Conservation (phyloP, 2,113 vertebrate genomes). For the Origma solitaria region DNA sequence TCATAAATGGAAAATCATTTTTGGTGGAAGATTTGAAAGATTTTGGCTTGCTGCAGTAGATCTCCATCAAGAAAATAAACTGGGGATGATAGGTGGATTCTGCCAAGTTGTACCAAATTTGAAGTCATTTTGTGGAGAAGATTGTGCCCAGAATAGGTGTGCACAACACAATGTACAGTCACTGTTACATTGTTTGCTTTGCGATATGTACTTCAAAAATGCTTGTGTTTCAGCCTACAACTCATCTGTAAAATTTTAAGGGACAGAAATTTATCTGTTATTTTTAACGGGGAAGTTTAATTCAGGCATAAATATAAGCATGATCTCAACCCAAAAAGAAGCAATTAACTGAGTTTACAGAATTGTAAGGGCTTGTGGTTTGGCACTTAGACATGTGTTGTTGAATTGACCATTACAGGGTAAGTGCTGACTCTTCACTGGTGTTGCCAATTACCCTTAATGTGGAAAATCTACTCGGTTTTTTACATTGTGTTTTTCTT, state of each 20-base stretch:
- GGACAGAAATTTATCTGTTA: conserved; percentile 8
- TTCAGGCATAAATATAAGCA: conserved; percentile 11
- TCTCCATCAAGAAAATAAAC: neutral
- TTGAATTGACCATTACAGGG: conserved; percentile 30
- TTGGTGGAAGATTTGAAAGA: neutral
- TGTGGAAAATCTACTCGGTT: conserved; percentile 21
- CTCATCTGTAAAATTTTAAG: conserved; percentile 30
- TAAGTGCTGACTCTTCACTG: conserved; percentile 28
- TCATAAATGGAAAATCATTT: neutral
- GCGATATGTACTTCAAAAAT: neutral
- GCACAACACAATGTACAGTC: neutral
- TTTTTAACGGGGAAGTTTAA: conserved; percentile 14
- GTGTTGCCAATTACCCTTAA: conserved; percentile 29
- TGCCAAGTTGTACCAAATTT: neutral
- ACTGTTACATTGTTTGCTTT: conserved; percentile 5
- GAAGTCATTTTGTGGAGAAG: neutral
- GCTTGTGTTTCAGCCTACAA: conserved; percentile 1
- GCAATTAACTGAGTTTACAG: conserved; percentile 16
- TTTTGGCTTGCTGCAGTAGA: neutral
- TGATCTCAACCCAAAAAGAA: neutral
- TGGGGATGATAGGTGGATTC: neutral
- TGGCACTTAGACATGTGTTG: conserved; percentile 7
- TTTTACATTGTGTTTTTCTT: conserved; percentile 7
- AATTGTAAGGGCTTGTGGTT: neutral
- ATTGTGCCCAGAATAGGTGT: neutral